Evolutionary conservation across 2,888 invertebrate genomes (phyloP).

Genomic region (Exocentrus adspersus): DNA sequence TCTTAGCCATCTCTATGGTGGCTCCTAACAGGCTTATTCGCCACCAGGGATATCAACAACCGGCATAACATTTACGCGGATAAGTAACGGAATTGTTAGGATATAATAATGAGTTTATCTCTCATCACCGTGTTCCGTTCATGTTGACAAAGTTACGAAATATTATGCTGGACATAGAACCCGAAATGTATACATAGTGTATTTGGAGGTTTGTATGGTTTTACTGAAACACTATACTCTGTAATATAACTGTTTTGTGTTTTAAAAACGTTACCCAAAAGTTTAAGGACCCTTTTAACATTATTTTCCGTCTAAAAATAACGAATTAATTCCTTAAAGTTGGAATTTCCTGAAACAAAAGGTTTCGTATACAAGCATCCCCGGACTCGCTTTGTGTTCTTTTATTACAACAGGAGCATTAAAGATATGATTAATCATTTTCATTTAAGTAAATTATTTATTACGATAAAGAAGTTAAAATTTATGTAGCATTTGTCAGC

Average conservation of each 20-base stretch:
- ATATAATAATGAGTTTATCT: slow-evolving; percentile 4
- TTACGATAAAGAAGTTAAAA: neutral
- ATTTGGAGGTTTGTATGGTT: no score
- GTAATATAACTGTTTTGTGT: no score
- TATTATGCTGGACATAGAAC: no score
- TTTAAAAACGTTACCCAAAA: no score
- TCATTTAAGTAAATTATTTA: slow-evolving; percentile 8
- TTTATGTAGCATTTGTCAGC: slow-evolving; percentile 10
- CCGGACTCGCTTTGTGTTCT: neutral
- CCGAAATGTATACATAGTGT: no score
- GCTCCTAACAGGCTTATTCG: slow-evolving; percentile 52
- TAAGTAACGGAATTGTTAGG: slow-evolving; percentile 13
- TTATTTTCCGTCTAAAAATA: neutral
- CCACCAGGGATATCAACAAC: slow-evolving; percentile 13
- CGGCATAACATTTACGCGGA: slow-evolving; percentile 11
- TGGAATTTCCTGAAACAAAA: neutral
- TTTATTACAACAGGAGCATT: neutral
- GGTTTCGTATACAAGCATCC: neutral
- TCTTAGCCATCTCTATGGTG: slow-evolving; percentile 55
- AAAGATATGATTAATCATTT: slow-evolving; percentile 9
- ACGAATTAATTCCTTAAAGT: neutral
- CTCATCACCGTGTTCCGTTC: neutral
- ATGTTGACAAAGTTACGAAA: neutral
- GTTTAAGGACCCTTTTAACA: no score
- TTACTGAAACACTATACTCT: no score